Base-by-base conservation (phyloP, 2,113 vertebrate genomes). In the Mirounga angustirostris region DNA sequence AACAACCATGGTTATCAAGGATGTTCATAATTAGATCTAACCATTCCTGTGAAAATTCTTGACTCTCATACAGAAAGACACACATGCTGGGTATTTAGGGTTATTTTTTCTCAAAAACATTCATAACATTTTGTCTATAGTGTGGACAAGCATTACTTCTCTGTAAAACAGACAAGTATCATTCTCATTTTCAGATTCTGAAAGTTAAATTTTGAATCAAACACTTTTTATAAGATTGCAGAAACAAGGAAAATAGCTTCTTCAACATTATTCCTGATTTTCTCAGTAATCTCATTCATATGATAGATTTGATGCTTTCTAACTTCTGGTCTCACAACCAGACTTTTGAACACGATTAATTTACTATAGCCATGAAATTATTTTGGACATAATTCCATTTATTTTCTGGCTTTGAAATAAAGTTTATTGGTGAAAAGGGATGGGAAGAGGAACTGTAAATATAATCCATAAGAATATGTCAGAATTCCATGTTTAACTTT, bases 311-410 rank as follows among this genome's bases (percentile, higher is more conserved):
- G 16, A 82, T 71, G 28, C 1, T 94, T 92, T 92, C 21, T 71
- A 85, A 88, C 10, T 63, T 40, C 28, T 91, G 28, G 16, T 73
- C 63, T 97, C 54, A 93, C 7, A 78, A 33, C 3, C 52, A 80
- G 88, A 92, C 46, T 69, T 86, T 59, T 59, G 21, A 71, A 88
- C 2, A 50, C n/a, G 63, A 65, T 83, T 94, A 95, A 90, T 69
- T 65, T 94, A 61, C 33, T 58, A 0, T 36, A 79, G 46, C 21
- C 18, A 83, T 52, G 19, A 87, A 95, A 92, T 56, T 92, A 90
- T 24, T 84, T 79, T 86, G 15, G 6, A 73, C 65, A 59, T 26
- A 24, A 63, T 96, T 59, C 5, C 10, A 56, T 69, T 91, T 84
- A 59, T 46, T 97, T 87, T 46, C 30, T 14, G 5, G 58, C n/a